These are phyloP conservation scores for Porites evermanni DNA, from an alignment of 92 coral and sea anemone genomes.

Conservation along the genomic window DNA sequence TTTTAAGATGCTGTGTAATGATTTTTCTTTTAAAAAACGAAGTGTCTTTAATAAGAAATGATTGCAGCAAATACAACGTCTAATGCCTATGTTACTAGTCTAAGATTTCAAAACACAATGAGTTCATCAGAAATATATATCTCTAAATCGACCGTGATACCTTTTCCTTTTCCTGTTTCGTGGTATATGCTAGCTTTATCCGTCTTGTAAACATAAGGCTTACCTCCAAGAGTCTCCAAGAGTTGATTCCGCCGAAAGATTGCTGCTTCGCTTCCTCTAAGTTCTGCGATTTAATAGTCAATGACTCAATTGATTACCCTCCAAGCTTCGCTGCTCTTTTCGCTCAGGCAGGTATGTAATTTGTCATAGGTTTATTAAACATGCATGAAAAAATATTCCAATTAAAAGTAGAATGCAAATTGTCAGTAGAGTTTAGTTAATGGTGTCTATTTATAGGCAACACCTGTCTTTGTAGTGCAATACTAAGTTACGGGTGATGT, in stretches of 20 bases:
- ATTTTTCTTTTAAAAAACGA: not conserved
- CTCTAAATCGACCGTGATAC: not conserved
- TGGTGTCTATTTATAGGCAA: not conserved
- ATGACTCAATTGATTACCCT: not conserved
- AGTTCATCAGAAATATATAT: not conserved
- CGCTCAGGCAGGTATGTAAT: not conserved
- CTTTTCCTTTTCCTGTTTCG: not conserved
- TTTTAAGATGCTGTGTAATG: too few species aligned
- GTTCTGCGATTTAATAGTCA: not conserved
- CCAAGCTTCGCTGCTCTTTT: conserved; percentile 23
- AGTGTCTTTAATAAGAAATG: not conserved
- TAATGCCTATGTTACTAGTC: not conserved
- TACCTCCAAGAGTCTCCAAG: conserved; percentile 16
- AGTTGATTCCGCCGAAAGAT: not conserved
- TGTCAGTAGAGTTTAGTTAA: not conserved
- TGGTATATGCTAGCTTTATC: not conserved
- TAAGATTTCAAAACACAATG: not conserved
- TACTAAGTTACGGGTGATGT: too few species aligned
- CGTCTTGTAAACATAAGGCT: not conserved
- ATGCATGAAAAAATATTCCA: not conserved
- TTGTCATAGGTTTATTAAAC: conserved; percentile 1
- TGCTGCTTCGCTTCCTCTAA: not conserved
- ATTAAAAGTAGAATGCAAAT: conserved; percentile 14
- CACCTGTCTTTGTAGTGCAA: too few species aligned
- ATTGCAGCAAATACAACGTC: not conserved